Base-by-base conservation (phyloP, 2,888 invertebrate species). In the Myathropa florea region DNA sequence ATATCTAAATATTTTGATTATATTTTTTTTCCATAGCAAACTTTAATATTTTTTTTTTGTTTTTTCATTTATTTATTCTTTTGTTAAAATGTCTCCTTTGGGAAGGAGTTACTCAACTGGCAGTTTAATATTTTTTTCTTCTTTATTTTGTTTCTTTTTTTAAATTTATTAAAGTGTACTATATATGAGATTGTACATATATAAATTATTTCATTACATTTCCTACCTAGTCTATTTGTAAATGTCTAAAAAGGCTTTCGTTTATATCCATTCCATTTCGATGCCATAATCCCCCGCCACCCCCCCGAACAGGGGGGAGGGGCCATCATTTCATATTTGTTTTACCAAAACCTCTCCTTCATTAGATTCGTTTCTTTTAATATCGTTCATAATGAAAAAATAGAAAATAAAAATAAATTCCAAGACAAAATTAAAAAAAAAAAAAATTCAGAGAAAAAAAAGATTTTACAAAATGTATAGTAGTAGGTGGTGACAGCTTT, bases 401-500 rank as follows among this genome's bases (percentile, higher is more conserved):
- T 4, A n/a, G 6, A 70, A 59, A 79, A 70, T 18, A 36, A 67
- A 65, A 72, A 55, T 21, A 68, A 18, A 55, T 7, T 57, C 46
- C 39, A 61, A 68, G 7, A 46, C n/a, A 73, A n/a, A 28, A 61
- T 9, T 24, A 61, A 23, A 24, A 30, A 73, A 36, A 83, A 53
- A 59, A 55, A 57, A 68, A 64, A 72, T 60, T n/a, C 12, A n/a
- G 9, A 12, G 2, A 2, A 12, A 7, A 9, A 6, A 33, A 67
- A 83, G 46, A 65, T 55, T 81, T 86, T 75, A 86, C 61, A 83
- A 86, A 86, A 86, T 76, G 79, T 87, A 83, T 79, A 87, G 21
- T 83, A 87, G 83, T 83, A 87, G 83, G 87, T 87, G 83, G 87
- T 87, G 87, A 87, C 87, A 87, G 75, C 82, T 83, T 87, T 87